A percentile compares a stretch with the other conserved stretches of the same genome.
phyloP scores from a whole-genome alignment of 92 coral and sea anemone genomes.

The Parazoanthus swiftii region DNA sequence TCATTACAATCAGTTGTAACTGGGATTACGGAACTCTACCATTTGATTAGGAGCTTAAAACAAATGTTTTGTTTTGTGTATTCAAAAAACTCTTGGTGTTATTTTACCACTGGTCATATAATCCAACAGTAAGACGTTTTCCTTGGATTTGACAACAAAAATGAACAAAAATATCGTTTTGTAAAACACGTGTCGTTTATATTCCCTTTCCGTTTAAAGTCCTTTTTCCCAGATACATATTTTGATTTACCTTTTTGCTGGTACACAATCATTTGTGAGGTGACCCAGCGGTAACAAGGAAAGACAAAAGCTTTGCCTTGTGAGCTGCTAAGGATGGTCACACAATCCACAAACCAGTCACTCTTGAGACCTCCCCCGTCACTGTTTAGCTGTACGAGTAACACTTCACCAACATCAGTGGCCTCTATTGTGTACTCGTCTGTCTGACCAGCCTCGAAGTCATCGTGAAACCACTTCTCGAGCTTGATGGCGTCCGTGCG shows the following conservation, averaged over 20 bases:
- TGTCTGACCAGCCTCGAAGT: constrained; percentile 73
- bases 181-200: too few species aligned
- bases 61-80: too few species aligned
- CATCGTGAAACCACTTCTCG: constrained; percentile 76
- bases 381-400: constrained; percentile 51
- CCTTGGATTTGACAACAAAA: too few species aligned
- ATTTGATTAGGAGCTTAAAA: too few species aligned
- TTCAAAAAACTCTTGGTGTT: too few species aligned
- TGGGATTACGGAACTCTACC: too few species aligned
- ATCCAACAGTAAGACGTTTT: too few species aligned
- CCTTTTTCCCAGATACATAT: background rate
- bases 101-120: too few species aligned
- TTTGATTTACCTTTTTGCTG: constrained; percentile 52
- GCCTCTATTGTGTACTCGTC: constrained; percentile 63
- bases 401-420: constrained; percentile 68
- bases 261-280: constrained; percentile 46
- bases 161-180: too few species aligned
- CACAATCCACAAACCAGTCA: constrained; percentile 73
- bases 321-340: constrained; percentile 44
- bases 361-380: constrained; percentile 42
- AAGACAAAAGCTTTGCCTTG: constrained; percentile 53
- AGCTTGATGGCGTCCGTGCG: constrained; percentile 55
- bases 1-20: too few species aligned
- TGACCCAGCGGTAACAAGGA: constrained; percentile 81
- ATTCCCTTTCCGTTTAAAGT: too few species aligned